Base-by-base conservation (phyloP, 2,113 vertebrate species). In the Asarcornis scutulata region DNA sequence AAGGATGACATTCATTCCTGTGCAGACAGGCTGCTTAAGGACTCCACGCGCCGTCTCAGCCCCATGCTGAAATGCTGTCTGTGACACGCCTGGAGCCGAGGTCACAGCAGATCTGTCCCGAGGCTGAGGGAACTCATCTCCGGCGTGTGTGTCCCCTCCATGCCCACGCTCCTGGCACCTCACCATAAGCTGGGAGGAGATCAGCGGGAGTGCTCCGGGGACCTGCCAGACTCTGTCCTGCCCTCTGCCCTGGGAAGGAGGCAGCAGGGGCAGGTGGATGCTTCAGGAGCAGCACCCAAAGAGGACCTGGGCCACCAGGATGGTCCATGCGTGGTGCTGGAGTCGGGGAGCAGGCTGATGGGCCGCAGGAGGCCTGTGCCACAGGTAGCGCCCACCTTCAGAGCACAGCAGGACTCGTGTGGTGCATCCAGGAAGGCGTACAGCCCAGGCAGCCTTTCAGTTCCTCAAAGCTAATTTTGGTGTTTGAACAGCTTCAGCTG, bases 361-460 rank as follows among this genome's bases (percentile, higher is more conserved):
- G 75, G 17, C 53, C 31, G 59, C 9, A 1, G 8, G 27, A 63
- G 21, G 63, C 17, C 17, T 69, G 12, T 50, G 27, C 58, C 29
- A 6, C 3, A 1, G 56, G 62, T 2, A 44, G 44, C 0, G 0
- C 29, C n/a, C 26, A 4, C 42, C 2, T 0, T 22, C 2, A 1
- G 38, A 53, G 60, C 26, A 2, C 4, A 7, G 83, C 23, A 36
- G 12, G 25, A 4, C 36, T 42, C 5, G 42, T 11, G 29, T 0
- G 1, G 13, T 40, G 31, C 31, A 13, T 62, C 36, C 23, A 38
- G 34, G 26, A 31, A 63, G 20, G 7, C 12, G n/a, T 21, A 4
- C 6, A 26, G 60, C 66, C 36, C 48, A 13, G 27, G 48, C 69
- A 75, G 66, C 29, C 42, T 4, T 50, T 72, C 32, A 9, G 62